phyloP scores from a whole-genome alignment of 2,113 vertebrate species.

The Sebastes fasciatus region DNA sequence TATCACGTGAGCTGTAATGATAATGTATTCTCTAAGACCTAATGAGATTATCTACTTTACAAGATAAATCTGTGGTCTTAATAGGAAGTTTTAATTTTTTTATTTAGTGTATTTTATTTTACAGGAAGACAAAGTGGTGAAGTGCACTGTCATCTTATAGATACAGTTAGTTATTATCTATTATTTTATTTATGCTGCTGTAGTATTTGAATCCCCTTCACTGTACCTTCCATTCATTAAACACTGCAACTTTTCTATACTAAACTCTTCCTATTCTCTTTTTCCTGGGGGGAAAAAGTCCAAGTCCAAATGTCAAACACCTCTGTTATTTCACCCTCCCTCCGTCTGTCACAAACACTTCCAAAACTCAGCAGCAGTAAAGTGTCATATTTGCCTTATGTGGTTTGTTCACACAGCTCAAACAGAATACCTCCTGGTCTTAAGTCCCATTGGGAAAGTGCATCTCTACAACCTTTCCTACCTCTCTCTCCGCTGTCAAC shows the following conservation, averaged over 20 bases:
- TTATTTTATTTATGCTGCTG: neutral
- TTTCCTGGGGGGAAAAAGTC: neutral
- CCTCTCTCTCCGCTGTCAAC: slow-evolving; percentile 4
- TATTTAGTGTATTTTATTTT: neutral
- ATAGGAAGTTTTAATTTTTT: neutral
- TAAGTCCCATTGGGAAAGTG: slow-evolving; percentile 31
- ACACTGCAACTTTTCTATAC: neutral
- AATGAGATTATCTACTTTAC: slow-evolving; percentile 6
- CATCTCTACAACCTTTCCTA: neutral
- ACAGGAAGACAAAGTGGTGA: neutral
- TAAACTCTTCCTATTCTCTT: neutral
- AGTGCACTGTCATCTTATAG: neutral
- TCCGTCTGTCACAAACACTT: slow-evolving; percentile 15
- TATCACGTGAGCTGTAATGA: neutral
- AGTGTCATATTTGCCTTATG: slow-evolving; percentile 28
- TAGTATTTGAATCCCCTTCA: neutral
- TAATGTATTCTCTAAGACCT: slow-evolving; percentile 1
- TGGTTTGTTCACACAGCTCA: slow-evolving; percentile 43
- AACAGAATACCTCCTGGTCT: neutral
- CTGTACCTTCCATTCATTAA: neutral
- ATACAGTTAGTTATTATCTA: neutral
- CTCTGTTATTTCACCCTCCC: neutral
- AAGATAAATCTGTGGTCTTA: neutral
- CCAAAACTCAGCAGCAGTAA: slow-evolving; percentile 8
- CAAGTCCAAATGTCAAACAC: neutral